phyloP scores from a whole-genome alignment of 2,797 vertebrate species.

The Octomys mimax region DNA sequence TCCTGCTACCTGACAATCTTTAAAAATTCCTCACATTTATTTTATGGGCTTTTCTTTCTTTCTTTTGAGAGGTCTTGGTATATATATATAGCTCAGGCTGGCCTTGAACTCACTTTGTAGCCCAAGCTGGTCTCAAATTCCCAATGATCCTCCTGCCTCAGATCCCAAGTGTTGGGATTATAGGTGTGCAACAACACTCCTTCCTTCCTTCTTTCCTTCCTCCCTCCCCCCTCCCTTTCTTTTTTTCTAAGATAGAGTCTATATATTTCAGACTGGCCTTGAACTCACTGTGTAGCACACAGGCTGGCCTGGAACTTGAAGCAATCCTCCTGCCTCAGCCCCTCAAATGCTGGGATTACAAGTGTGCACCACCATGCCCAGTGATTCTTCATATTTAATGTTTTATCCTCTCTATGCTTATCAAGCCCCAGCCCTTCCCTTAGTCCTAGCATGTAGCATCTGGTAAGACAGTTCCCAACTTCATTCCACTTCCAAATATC shows the following conservation, averaged over 20 bases:
- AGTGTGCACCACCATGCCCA: background rate
- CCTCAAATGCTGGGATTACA: background rate
- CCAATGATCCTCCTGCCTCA: background rate
- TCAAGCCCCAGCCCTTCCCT: background rate
- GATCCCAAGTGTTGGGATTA: background rate
- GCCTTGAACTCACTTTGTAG: background rate
- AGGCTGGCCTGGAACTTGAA: too few relatives aligned
- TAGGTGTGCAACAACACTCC: background rate
- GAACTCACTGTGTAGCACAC: too few relatives aligned
- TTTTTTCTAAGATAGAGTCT: too few relatives aligned
- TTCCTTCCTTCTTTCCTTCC: too few relatives aligned
- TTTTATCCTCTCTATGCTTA: background rate
- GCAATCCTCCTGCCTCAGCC: too few relatives aligned
- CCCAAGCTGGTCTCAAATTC: background rate
- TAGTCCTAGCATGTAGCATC: background rate
- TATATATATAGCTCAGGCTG: background rate
- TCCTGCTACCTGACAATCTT: background rate
- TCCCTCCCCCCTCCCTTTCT: too few relatives aligned
- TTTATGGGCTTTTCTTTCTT: background rate
- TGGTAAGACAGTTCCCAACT: conserved; percentile 6
- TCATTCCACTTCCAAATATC: conserved; percentile 6
- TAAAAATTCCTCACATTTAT: background rate
- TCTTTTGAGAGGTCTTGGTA: background rate
- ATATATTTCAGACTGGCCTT: too few relatives aligned
- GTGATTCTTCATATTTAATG: background rate